These are phyloP conservation scores for Eilema sororculum DNA, from an alignment of 2,888 invertebrate genomes.

Conservation along the genomic window DNA sequence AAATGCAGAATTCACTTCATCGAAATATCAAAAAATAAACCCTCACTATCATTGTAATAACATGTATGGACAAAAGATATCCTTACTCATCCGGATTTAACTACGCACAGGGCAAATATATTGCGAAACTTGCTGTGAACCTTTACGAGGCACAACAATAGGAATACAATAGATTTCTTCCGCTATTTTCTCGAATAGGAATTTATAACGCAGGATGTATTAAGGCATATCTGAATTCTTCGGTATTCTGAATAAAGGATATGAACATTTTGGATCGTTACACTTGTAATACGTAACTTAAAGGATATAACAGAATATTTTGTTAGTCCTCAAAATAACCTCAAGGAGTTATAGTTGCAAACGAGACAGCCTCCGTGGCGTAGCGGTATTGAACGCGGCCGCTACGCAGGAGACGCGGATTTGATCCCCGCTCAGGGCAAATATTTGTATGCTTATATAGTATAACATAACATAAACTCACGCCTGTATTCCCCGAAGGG, in stretches of 20 bases:
- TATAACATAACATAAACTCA: no score
- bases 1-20: no score
- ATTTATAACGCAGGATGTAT: conserved; percentile 35
- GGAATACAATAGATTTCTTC: conserved; percentile 38
- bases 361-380: no score
- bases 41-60: background rate
- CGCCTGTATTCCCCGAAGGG: no score
- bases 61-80: background rate
- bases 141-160: conserved; percentile 16
- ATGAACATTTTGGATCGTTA: conserved; percentile 31
- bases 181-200: conserved; percentile 32
- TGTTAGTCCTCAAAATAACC: background rate
- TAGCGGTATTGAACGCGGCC: no score
- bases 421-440: no score
- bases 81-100: conserved; percentile 31
- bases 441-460: no score
- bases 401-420: no score
- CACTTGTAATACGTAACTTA: conserved; percentile 22
- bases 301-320: conserved; percentile 20
- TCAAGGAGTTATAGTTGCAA: background rate
- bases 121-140: conserved; percentile 30
- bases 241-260: conserved; percentile 29
- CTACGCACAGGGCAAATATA: conserved; percentile 33
- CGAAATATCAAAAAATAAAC: no score
- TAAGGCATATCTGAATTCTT: conserved; percentile 35